A percentile compares a stretch with the other conserved stretches of the same genome.
These are phyloP conservation scores for Synanthedon formicaeformis DNA, from an alignment of 2,888 invertebrate species.

Conservation along the genomic window DNA sequence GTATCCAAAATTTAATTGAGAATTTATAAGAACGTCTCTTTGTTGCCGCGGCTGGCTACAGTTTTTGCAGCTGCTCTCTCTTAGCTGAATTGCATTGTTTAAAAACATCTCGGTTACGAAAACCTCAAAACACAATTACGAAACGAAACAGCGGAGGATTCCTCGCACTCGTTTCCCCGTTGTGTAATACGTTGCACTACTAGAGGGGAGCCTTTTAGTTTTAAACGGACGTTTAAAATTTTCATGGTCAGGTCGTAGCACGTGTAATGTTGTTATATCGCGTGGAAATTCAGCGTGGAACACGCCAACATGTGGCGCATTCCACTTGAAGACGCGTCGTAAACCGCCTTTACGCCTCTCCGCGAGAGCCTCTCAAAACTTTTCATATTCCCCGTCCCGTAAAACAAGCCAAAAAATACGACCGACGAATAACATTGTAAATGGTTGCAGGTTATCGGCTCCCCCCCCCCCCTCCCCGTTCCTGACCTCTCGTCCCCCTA, in stretches of 20 bases:
- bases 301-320: slow-evolving; percentile 60
- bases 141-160: slow-evolving; percentile 7
- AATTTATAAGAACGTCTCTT: slow-evolving; percentile 63
- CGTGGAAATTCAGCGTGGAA: slow-evolving; percentile 45
- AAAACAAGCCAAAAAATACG: slow-evolving; percentile 68
- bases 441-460: slow-evolving; percentile 57
- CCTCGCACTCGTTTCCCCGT: slow-evolving; percentile 20
- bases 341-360: slow-evolving; percentile 65
- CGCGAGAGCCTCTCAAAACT: slow-evolving; percentile 63
- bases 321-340: slow-evolving; percentile 64
- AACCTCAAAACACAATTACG: slow-evolving; percentile 13
- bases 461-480: slow-evolving; percentile 12
- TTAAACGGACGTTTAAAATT: slow-evolving; percentile 54
- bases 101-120: slow-evolving; percentile 37
- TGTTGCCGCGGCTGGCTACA: slow-evolving; percentile 55
- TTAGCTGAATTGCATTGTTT: slow-evolving; percentile 33
- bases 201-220: slow-evolving; percentile 35
- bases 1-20: slow-evolving; percentile 68
- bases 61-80: no score
- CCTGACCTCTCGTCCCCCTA: slow-evolving; percentile 30
- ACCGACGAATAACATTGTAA: slow-evolving; percentile 68
- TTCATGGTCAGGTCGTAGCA: slow-evolving; percentile 65
- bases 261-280: slow-evolving; percentile 59
- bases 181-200: slow-evolving; percentile 14
- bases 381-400: slow-evolving; percentile 67